phyloP scores from a whole-genome alignment of 2,888 invertebrate genomes.

The Neocrepidodera transversa region DNA sequence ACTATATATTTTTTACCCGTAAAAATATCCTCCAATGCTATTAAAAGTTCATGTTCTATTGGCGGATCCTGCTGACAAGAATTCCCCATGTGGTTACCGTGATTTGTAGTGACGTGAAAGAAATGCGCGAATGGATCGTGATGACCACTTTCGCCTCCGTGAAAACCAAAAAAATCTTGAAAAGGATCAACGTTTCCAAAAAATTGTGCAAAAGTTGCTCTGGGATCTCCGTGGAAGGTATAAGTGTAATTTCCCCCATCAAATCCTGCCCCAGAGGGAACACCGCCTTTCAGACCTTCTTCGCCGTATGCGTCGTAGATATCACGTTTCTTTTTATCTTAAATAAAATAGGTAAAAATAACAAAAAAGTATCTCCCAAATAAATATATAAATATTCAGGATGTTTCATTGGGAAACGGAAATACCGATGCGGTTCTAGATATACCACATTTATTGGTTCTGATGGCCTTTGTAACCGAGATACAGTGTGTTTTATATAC shows the following conservation, averaged over 20 bases:
- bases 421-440: no score
- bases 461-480: no score
- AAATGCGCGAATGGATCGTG: slow-evolving; percentile 40
- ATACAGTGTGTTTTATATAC: no score
- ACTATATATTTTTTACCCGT: slow-evolving; percentile 59
- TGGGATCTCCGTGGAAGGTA: slow-evolving; percentile 91
- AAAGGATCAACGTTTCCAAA: slow-evolving; percentile 94
- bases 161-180: slow-evolving; percentile 79
- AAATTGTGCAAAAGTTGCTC: slow-evolving; percentile 95
- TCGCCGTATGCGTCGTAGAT: slow-evolving; percentile 92
- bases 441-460: no score
- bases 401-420: no score
- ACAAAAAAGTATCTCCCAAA: no score
- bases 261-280: slow-evolving; percentile 58
- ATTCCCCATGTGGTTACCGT: slow-evolving; percentile 54
- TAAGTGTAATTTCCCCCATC: slow-evolving; percentile 73
- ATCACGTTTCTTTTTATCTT: slow-evolving; percentile 90
- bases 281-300: slow-evolving; percentile 84
- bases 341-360: neutral
- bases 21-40: slow-evolving; percentile 88
- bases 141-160: slow-evolving; percentile 31
- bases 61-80: slow-evolving; percentile 77
- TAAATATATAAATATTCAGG: no score
- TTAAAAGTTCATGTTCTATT: slow-evolving; percentile 87
- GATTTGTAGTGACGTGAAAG: slow-evolving; percentile 3